Evolutionary conservation across 1,140 invertebrate species (phyloP).

Genomic region (Lycorma delicatula): DNA sequence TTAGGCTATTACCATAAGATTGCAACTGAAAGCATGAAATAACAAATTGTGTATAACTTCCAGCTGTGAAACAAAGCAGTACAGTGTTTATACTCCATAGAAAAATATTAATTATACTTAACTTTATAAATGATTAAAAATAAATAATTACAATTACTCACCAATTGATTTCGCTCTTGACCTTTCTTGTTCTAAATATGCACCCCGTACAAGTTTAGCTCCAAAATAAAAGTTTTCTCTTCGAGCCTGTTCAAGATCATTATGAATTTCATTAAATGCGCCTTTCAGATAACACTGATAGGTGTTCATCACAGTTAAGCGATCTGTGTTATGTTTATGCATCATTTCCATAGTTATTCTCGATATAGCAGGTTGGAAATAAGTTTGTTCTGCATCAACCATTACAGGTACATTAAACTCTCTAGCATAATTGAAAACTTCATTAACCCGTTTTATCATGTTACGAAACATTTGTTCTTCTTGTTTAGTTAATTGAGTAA

Average conservation of each 20-base stretch:
- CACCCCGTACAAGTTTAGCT: conserved; percentile 94
- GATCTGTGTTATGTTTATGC: conserved; percentile 86
- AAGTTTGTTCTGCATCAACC: conserved; percentile 99
- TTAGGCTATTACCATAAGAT: no score
- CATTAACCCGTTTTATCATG: conserved; percentile 89
- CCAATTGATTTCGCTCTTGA: conserved; percentile 75
- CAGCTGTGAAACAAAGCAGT: no score
- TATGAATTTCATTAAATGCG: conserved; percentile 75
- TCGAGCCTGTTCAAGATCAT: conserved; percentile 88
- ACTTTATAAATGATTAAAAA: no score
- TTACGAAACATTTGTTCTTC: conserved; percentile 98
- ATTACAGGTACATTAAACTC: conserved; percentile 91
- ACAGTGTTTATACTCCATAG: no score
- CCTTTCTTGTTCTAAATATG: conserved; percentile 96
- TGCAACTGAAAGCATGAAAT: no score
- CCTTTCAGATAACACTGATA: conserved; percentile 98
- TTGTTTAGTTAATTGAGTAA: conserved; percentile 80
- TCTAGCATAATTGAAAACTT: conserved; percentile 81
- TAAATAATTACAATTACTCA: not conserved
- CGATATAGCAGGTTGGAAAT: conserved; percentile 98
- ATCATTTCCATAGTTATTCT: conserved; percentile 96
- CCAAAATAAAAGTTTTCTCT: conserved; percentile 96
- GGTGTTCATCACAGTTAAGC: conserved; percentile 94
- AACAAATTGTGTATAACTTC: no score
- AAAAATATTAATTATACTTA: no score